Percentiles rank a stretch among this genome's conserved stretches.
Evolutionary conservation across 2,797 vertebrate genomes (phyloP).

Genomic region (Tamandua tetradactyla): DNA sequence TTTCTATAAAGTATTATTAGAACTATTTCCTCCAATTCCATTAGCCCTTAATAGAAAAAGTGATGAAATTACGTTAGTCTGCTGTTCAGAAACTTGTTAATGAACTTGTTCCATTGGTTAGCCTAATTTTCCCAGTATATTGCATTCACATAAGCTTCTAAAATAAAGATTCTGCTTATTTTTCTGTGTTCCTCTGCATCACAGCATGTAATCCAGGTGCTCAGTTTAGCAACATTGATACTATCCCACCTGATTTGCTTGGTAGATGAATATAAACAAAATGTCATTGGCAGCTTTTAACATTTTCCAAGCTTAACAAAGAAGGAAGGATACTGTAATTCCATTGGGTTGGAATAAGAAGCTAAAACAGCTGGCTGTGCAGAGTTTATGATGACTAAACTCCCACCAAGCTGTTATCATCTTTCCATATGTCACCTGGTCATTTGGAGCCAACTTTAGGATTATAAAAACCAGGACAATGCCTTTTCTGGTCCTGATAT

Average conservation of each 20-base stretch:
- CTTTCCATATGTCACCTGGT: background rate
- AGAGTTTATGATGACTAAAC: constrained; percentile 34
- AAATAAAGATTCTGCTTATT: constrained; percentile 44
- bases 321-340: background rate
- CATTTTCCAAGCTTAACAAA: constrained; percentile 61
- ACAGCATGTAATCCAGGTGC: constrained; percentile 29
- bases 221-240: constrained; percentile 54
- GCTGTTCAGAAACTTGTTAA: constrained; percentile 22
- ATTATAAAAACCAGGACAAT: constrained; percentile 22
- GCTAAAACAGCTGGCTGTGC: constrained; percentile 2
- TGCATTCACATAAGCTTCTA: background rate
- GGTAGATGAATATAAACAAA: constrained; percentile 41
- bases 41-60: constrained; percentile 15
- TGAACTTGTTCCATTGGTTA: background rate
- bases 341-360: constrained; percentile 24
- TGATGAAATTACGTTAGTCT: constrained; percentile 3
- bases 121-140: constrained; percentile 12
- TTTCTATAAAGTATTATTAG: background rate
- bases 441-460: constrained; percentile 34
- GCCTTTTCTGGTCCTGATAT: background rate
- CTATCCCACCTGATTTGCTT: background rate
- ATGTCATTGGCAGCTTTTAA: constrained; percentile 20
- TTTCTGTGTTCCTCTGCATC: background rate
- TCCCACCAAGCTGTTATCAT: constrained; percentile 16
- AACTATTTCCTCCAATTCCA: background rate